These are phyloP conservation scores for Dicerorhinus sumatrensis DNA, from an alignment of 2,113 vertebrate genomes.

Conservation along the genomic window DNA sequence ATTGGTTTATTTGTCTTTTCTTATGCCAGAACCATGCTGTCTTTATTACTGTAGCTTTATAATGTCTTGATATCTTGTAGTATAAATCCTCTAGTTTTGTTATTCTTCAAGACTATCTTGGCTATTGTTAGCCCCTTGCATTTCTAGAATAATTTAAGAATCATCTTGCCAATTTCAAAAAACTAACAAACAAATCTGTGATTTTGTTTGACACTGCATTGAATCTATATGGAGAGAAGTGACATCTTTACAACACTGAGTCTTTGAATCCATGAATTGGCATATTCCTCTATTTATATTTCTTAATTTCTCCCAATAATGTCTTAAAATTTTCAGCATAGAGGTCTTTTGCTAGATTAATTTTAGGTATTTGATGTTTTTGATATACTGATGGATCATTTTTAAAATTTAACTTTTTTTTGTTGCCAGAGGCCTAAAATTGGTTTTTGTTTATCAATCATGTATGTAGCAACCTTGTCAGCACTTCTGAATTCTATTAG, in stretches of 20 bases:
- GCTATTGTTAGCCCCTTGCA: not conserved
- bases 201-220: not conserved
- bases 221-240: not conserved
- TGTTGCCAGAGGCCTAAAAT: not conserved
- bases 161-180: not conserved
- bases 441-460: not conserved
- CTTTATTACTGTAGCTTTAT: not conserved
- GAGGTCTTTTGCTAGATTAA: not conserved
- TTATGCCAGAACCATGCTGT: not conserved
- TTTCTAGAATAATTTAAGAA: not conserved
- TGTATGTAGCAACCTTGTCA: not conserved
- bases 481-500: not conserved
- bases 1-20: not conserved
- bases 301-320: constrained; percentile 7
- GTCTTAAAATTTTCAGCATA: not conserved
- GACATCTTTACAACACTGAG: not conserved
- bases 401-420: not conserved
- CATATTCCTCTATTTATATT: not conserved
- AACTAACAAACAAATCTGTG: not conserved
- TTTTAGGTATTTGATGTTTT: not conserved
- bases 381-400: not conserved
- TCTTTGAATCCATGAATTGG: not conserved
- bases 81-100: not conserved
- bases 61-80: not conserved
- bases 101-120: not conserved